Evolutionary conservation across 1,140 invertebrate genomes (phyloP).

Genomic region (Dysdera silvatica): DNA sequence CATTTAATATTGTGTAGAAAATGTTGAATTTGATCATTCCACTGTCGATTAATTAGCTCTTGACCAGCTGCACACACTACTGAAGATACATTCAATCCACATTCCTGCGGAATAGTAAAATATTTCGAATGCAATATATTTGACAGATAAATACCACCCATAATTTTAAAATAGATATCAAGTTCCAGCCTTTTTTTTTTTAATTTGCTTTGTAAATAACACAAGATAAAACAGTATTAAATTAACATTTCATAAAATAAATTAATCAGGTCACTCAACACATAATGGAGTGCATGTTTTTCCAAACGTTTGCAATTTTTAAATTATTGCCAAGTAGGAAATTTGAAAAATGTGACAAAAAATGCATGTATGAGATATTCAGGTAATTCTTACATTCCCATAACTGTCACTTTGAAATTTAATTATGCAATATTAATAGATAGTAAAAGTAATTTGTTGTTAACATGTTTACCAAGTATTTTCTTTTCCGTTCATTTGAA

Average conservation of each 20-base stretch:
- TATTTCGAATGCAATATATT: too few relatives aligned
- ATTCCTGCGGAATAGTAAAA: constrained; percentile 1
- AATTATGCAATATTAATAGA: too few relatives aligned
- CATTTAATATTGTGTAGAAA: constrained; percentile 15
- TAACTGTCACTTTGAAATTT: too few relatives aligned
- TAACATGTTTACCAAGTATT: too few relatives aligned
- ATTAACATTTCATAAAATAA: background rate
- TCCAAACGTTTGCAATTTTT: background rate
- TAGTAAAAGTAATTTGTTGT: too few relatives aligned
- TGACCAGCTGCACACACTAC: constrained; percentile 10
- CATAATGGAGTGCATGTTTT: background rate
- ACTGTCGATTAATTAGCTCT: background rate
- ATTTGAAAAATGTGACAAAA: background rate
- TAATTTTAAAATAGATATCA: too few relatives aligned
- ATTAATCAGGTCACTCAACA: background rate
- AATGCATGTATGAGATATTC: background rate
- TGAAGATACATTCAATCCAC: background rate
- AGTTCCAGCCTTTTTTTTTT: too few relatives aligned
- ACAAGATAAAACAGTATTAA: background rate
- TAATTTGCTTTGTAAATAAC: too few relatives aligned
- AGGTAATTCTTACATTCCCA: too few relatives aligned
- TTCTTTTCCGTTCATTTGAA: too few relatives aligned
- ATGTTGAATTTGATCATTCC: constrained; percentile 13
- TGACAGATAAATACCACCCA: too few relatives aligned
- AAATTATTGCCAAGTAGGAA: background rate